Evolutionary conservation across 2,113 vertebrate genomes (phyloP).

Genomic region (Mesitornis unicolor): DNA sequence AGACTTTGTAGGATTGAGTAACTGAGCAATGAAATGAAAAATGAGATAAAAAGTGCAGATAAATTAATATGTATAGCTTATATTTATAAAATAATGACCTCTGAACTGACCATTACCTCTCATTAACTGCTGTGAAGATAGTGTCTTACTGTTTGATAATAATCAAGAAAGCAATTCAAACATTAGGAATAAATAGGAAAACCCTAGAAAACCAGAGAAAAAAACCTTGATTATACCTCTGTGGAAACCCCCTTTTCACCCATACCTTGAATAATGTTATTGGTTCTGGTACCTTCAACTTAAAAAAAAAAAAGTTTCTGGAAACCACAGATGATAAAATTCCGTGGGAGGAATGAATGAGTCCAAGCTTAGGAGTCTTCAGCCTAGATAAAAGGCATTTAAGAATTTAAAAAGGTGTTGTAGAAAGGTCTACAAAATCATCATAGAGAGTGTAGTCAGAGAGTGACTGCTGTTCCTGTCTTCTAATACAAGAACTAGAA

Average conservation of each 20-base stretch:
- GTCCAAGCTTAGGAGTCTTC: not conserved
- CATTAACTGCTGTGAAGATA: not conserved
- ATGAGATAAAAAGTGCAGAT: not conserved
- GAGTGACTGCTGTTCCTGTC: not conserved
- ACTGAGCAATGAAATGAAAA: not conserved
- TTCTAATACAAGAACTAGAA: not conserved
- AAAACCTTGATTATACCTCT: not conserved
- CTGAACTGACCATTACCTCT: not conserved
- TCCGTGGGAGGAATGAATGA: not conserved
- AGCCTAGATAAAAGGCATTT: not conserved
- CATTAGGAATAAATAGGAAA: not conserved
- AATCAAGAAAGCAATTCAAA: not conserved
- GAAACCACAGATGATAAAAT: not conserved
- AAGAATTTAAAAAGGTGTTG: not conserved
- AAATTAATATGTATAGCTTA: not conserved
- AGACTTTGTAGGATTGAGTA: not conserved
- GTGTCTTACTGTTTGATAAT: not conserved
- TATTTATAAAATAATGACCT: not conserved
- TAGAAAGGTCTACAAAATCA: not conserved
- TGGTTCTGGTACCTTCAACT: not conserved
- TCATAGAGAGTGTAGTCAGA: not conserved
- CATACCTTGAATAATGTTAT: not conserved
- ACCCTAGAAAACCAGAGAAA: not conserved
- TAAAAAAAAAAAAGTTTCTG: not conserved
- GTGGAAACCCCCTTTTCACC: not conserved